These are phyloP conservation scores for Leptopilina clavipes DNA, from an alignment of 1,140 invertebrate species.

Conservation along the genomic window DNA sequence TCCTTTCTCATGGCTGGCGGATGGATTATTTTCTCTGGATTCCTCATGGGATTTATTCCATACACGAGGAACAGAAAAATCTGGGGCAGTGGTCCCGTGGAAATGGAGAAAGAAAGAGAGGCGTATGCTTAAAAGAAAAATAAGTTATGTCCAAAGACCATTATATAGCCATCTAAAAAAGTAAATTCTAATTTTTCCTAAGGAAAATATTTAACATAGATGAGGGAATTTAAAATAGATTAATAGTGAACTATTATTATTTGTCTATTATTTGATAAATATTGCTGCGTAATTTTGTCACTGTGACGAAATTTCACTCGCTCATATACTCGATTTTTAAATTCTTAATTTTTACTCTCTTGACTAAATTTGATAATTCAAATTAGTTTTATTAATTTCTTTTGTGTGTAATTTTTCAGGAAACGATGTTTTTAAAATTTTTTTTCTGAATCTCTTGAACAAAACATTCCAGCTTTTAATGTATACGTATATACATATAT, in stretches of 20 bases:
- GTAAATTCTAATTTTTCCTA: neutral
- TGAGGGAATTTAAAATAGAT: no score
- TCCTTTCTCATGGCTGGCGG: conserved; percentile 91
- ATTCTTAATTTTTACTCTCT: no score
- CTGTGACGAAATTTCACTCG: no score
- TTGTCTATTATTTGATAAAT: no score
- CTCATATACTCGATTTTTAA: no score
- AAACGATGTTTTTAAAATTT: neutral
- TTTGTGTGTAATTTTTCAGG: neutral
- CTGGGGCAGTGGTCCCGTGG: conserved; percentile 78
- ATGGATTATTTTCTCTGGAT: conserved; percentile 89
- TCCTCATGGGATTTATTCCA: conserved; percentile 83
- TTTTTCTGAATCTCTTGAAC: neutral
- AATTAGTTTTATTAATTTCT: no score
- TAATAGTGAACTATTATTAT: no score
- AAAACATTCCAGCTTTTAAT: neutral
- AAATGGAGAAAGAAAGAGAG: conserved; percentile 74
- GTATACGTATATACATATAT: neutral
- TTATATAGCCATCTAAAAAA: neutral
- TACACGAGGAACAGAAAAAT: conserved; percentile 81
- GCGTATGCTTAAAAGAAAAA: conserved; percentile 22
- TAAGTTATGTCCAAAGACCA: neutral
- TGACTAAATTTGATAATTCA: no score
- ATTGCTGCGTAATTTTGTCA: no score
- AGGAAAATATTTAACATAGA: neutral